Evolutionary conservation across 2,797 vertebrate genomes (phyloP).

Genomic region (Selene dorsalis): DNA sequence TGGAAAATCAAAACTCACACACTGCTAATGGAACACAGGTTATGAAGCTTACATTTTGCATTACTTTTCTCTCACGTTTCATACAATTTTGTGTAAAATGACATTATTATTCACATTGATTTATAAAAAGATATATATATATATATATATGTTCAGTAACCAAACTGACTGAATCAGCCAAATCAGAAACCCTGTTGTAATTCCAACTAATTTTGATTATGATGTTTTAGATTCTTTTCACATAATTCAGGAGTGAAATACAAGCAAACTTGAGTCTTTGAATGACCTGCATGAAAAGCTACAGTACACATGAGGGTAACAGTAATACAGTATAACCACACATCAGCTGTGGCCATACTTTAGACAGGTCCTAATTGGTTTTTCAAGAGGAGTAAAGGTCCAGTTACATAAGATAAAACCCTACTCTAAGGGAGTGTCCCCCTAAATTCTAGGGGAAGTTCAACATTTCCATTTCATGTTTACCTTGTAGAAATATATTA

Average conservation of each 20-base stretch:
- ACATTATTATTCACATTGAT: slow-evolving; percentile 84
- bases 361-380: slow-evolving; percentile 58
- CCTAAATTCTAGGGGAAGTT: slow-evolving; percentile 53
- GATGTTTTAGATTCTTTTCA: slow-evolving; percentile 61
- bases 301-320: slow-evolving; percentile 72
- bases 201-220: slow-evolving; percentile 62
- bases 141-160: slow-evolving; percentile 77
- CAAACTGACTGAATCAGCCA: slow-evolving; percentile 79
- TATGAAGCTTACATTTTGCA: slow-evolving; percentile 78
- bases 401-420: slow-evolving; percentile 62
- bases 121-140: slow-evolving; percentile 80
- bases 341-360: slow-evolving; percentile 33
- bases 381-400: slow-evolving; percentile 63
- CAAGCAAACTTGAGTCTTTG: slow-evolving; percentile 51
- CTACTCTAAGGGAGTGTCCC: slow-evolving; percentile 48
- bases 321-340: slow-evolving; percentile 53
- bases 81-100: slow-evolving; percentile 83
- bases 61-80: slow-evolving; percentile 79
- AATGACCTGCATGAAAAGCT: slow-evolving; percentile 73
- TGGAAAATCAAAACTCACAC: slow-evolving; percentile 74
- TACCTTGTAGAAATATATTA: slow-evolving; percentile 74
- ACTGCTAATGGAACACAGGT: slow-evolving; percentile 77
- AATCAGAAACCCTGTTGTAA: slow-evolving; percentile 75
- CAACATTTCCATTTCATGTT: slow-evolving; percentile 64
- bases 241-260: slow-evolving; percentile 66